Evolutionary conservation across 1,140 invertebrate genomes (phyloP), one percentile per base, ranked within the genome.

Genomic region (Alviniconcha marisindica): DNA sequence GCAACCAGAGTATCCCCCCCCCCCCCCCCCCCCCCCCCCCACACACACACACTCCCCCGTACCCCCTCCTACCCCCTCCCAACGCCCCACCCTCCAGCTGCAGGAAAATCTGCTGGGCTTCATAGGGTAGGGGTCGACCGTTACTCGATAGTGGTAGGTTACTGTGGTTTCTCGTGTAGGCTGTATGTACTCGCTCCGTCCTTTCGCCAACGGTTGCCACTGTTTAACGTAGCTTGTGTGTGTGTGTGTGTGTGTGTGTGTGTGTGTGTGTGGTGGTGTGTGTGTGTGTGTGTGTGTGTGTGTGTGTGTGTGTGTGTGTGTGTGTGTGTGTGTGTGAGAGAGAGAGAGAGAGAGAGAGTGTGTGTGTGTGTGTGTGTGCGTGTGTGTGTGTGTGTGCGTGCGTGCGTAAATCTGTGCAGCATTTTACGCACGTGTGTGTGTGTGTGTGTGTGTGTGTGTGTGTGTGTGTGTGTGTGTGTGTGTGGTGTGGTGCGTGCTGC

Each of bases 371-470:
- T 42, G 71, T 15, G 38, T 42, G 71, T 0, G 71, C n/a, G 71
- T 24, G 71, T 74, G 71, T 24, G 71, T 74, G 71, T 28, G 71
- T 5, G 71, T 12, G 38, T 74, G 71, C 24, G 71, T 42, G 71
- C 18, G 71, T 42, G 71, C 42, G 71, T 74, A 38, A 21, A 38
- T 74, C 36, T 74, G 71, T 42, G 71, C 42, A 38, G 38, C 36
- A 4, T 18, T 36, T 12, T 74, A n/a, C n/a, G 60, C n/a, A n/a
- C n/a, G 60, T 66, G 60, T 66, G 60, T 66, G 60, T 66, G 60
- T 66, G 60, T 66, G 60, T 66, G 60, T 66, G 60, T 66, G 60
- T 66, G 60, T 66, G 60, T 66, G 60, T 66, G 60, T 66, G 60
- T 66, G 48, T 51, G 48, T 51, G 48, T 21, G 48, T 51, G 48